Conservation (phyloP, 2,797 vertebrate species). For the Sebastes reedi region DNA sequence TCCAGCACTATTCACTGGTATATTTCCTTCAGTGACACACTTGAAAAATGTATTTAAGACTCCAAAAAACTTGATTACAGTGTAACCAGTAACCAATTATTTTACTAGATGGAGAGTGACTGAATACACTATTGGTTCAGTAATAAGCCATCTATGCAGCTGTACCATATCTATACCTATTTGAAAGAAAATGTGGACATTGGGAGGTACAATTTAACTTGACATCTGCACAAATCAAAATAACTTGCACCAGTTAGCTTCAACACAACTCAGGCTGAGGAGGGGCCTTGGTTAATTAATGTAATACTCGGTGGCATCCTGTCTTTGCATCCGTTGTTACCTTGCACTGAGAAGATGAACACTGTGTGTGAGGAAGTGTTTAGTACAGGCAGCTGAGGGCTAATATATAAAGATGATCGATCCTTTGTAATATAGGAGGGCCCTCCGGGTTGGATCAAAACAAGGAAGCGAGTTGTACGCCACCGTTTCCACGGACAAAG, state of each 20-base stretch:
- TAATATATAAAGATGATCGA: conserved; percentile 31
- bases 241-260: background rate
- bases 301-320: background rate
- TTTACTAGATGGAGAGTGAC: background rate
- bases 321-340: background rate
- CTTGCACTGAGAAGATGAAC: background rate
- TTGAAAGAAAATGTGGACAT: background rate
- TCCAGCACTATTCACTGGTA: background rate
- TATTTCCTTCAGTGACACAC: background rate
- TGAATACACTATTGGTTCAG: conserved; percentile 1
- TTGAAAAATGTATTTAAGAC: background rate
- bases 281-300: background rate
- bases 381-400: background rate
- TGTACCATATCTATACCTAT: background rate
- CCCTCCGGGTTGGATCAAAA: conserved; percentile 42
- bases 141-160: background rate
- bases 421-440: conserved; percentile 5
- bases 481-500: conserved; percentile 45
- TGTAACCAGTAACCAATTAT: background rate
- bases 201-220: background rate
- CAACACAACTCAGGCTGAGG: background rate
- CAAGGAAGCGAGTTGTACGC: conserved; percentile 24
- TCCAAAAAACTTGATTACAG: conserved; percentile 8
- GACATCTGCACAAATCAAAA: background rate
- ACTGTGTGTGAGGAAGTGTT: conserved; percentile 9